Evolutionary conservation across 2,888 invertebrate genomes (phyloP).

Genomic region (Fragum sueziense): DNA sequence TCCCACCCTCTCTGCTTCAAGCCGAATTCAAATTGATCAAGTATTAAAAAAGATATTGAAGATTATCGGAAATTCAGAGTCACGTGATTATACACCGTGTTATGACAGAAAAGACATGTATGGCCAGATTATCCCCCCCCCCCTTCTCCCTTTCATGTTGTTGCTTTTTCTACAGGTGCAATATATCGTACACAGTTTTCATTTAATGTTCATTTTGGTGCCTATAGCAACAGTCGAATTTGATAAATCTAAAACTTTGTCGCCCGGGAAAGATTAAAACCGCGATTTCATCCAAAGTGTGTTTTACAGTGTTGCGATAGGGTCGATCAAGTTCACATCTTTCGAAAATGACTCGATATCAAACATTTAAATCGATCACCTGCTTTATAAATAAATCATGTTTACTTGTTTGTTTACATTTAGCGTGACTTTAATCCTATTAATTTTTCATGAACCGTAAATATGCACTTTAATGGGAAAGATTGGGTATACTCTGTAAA

Average conservation of each 20-base stretch:
- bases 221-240: not conserved
- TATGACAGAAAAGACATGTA: no score
- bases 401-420: constrained; percentile 14
- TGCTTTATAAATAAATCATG: not conserved
- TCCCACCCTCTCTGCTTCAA: no score
- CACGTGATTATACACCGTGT: no score
- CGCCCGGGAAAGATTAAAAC: not conserved
- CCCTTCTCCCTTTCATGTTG: no score
- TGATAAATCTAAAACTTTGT: not conserved
- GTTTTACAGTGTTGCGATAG: not conserved
- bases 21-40: no score
- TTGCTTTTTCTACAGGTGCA: no score
- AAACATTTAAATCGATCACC: not conserved
- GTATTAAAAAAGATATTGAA: no score
- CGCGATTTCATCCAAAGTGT: not conserved
- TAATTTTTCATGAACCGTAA: no score
- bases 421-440: constrained; percentile 4
- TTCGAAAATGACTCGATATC: constrained; percentile 1
- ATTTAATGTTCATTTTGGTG: not conserved
- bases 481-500: no score
- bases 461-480: no score
- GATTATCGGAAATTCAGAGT: no score
- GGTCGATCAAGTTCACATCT: not conserved
- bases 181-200: not conserved
- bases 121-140: no score